Conservation (phyloP, 35 echinoderm and acorn worm species). For the Nesometra sesokonis region DNA sequence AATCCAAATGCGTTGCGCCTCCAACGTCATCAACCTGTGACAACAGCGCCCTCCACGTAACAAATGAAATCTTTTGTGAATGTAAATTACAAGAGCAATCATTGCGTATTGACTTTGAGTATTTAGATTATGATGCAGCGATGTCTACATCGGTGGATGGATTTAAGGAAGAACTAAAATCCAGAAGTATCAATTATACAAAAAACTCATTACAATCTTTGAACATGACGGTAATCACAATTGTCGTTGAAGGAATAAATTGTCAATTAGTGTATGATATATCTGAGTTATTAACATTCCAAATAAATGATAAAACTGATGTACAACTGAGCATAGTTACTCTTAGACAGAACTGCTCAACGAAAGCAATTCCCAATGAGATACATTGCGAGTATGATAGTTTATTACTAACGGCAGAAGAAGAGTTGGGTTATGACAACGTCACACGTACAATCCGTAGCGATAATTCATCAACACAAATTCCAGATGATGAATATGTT, state of each 20-base stretch:
- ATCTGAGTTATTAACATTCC: neutral
- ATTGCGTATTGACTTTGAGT: neutral
- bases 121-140: neutral
- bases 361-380: neutral
- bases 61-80: neutral
- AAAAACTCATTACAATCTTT: neutral
- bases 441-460: neutral
- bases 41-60: neutral
- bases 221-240: neutral
- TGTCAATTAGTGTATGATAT: neutral
- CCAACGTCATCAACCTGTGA: neutral
- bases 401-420: neutral
- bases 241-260: neutral
- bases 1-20: neutral
- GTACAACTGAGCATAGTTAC: neutral
- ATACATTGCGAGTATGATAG: neutral
- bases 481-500: neutral
- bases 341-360: neutral
- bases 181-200: neutral
- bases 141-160: neutral
- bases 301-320: neutral
- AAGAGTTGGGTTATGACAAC: neutral
- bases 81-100: neutral
- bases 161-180: neutral
- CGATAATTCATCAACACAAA: neutral